Base-by-base conservation (phyloP, 2,888 invertebrate genomes). In the Cephus pygmeus region DNA sequence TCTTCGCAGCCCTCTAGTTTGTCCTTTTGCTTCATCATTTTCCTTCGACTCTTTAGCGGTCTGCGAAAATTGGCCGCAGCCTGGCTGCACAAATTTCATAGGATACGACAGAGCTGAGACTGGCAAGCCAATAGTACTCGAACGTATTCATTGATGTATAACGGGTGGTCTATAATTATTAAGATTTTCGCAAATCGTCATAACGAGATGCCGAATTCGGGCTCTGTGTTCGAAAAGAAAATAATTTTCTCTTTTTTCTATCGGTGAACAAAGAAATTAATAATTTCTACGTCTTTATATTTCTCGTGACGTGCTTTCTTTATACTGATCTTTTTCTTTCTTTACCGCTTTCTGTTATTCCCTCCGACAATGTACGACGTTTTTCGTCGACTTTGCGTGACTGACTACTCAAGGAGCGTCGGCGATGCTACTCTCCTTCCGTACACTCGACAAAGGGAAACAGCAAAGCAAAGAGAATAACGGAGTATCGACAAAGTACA, bases 401-500 rank as follows among this genome's bases (percentile, higher is more conserved):
- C 56, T 56, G 56, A 56, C 71, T 71, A 71, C 34, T 71, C 71
- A 11, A 71, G 71, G 71, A 31, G 71, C 56, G 23, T 56, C 56
- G 56, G 56, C 56, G 56, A 56, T 56, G 56, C 56, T 56, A 56
- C 56, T 56, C 56, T 9, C 56, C 56, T 56, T 56, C 56, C 56
- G 56, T 56, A 56, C 23, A 56, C 56, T 56, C 23, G 56, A 56
- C 56, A 56, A 56, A 56, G 56, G 56, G 56, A 56, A 56, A 56
- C 40, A 74, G 34, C 34, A 71, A 76, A 77, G 75, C 76, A 69
- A 73, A 78, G 71, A 71, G 77, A 81, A 81, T 79, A 76, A 80
- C 79, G 80, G 79, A 77, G 76, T 81, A 80, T 77, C 77, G 77
- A 78, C 68, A 80, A 81, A 81, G 77, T 77, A 73, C 69, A 77